Conservation (phyloP, 2,797 vertebrate species). For the Peromyscus eremicus region DNA sequence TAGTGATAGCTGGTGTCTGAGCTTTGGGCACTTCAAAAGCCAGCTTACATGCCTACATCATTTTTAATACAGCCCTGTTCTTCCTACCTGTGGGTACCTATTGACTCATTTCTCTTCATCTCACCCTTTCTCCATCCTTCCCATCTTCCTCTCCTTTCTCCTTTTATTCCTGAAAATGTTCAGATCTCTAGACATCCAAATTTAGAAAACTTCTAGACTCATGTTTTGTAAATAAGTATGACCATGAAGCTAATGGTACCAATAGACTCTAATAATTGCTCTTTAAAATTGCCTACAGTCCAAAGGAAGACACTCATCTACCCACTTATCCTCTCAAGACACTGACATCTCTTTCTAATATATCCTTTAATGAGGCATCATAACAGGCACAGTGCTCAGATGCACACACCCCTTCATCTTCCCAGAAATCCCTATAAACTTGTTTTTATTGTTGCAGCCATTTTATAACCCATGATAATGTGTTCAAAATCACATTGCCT, state of each 20-base stretch:
- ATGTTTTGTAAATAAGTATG: neutral
- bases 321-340: neutral
- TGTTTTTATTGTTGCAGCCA: neutral
- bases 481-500: neutral
- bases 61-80: neutral
- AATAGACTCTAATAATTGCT: neutral
- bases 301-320: neutral
- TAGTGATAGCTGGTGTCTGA: neutral
- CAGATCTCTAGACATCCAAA: neutral
- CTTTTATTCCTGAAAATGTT: neutral
- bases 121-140: neutral
- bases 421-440: neutral
- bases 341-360: neutral
- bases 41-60: neutral
- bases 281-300: constrained; percentile 12
- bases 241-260: neutral
- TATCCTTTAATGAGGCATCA: neutral
- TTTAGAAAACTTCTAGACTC: neutral
- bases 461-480: constrained; percentile 1
- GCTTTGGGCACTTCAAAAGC: neutral
- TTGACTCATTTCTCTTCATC: neutral
- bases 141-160: neutral
- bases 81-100: neutral
- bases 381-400: neutral
- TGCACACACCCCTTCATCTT: neutral